phyloP scores from a whole-genome alignment of 2,113 vertebrate genomes.

The Triplophysa siluroides region DNA sequence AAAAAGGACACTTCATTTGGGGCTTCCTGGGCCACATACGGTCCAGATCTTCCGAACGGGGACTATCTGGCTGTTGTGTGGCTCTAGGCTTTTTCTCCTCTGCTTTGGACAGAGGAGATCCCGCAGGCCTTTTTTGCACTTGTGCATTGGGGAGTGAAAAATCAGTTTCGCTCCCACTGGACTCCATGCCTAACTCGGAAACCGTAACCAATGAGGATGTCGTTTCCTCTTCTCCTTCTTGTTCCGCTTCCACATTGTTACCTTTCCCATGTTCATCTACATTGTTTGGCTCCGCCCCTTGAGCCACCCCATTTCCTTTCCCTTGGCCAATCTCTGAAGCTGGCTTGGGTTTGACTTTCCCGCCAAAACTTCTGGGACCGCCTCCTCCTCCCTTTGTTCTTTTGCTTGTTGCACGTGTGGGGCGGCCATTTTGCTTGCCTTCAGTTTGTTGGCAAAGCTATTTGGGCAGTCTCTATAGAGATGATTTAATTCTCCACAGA shows the following conservation, averaged over 20 bases:
- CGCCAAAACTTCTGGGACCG: neutral
- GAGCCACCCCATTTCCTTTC: neutral
- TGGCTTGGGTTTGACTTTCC: neutral
- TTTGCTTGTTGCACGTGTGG: neutral
- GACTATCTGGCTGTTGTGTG: neutral
- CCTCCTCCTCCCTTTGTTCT: neutral
- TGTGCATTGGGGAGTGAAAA: neutral
- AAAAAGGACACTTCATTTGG: conserved; percentile 16
- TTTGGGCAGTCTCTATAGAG: conserved; percentile 42
- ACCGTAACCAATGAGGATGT: neutral
- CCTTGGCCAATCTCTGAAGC: neutral
- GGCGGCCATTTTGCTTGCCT: neutral
- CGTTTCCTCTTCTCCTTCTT: neutral
- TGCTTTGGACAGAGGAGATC: neutral
- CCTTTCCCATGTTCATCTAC: neutral
- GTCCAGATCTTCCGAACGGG: neutral
- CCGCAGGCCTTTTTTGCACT: neutral
- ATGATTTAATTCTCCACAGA: neutral
- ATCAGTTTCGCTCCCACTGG: neutral
- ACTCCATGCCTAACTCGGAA: neutral
- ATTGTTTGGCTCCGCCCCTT: neutral
- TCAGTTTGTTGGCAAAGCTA: conserved; percentile 36
- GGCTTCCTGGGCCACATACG: neutral
- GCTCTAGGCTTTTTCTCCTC: neutral
- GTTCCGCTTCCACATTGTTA: no score